Evolutionary conservation across 2,797 vertebrate genomes (phyloP).

Genomic region (Smutsia temminckii): DNA sequence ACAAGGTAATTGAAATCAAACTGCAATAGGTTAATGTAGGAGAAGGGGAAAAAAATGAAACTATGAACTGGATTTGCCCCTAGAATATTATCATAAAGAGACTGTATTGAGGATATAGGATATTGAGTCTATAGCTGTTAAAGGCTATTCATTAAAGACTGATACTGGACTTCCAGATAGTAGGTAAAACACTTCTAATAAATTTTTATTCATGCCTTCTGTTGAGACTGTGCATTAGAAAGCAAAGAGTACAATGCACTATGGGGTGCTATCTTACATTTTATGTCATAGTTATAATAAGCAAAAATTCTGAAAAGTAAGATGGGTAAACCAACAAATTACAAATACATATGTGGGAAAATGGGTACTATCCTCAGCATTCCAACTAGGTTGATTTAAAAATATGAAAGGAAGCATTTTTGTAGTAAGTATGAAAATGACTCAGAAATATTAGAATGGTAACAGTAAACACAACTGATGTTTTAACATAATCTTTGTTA

Average conservation of each 20-base stretch:
- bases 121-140: constrained; percentile 40
- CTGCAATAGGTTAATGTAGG: constrained; percentile 76
- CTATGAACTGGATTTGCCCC: constrained; percentile 69
- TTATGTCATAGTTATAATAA: background rate
- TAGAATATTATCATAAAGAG: constrained; percentile 67
- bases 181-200: constrained; percentile 47
- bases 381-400: background rate
- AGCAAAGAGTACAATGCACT: background rate
- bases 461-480: background rate
- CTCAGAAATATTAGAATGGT: background rate
- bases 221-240: constrained; percentile 27
- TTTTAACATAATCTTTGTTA: background rate
- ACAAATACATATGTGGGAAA: background rate
- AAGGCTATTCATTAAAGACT: constrained; percentile 48
- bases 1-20: constrained; percentile 77
- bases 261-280: background rate
- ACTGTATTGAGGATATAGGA: background rate
- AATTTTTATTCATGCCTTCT: constrained; percentile 64
- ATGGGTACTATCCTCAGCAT: background rate
- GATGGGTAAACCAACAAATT: background rate
- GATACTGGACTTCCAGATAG: constrained; percentile 62
- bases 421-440: background rate
- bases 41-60: constrained; percentile 24
- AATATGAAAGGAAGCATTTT: background rate
- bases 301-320: constrained; percentile 23